Evolutionary conservation across 2,113 vertebrate species (phyloP), one percentile per base, ranked within the genome.

Genomic region (Phaethornis superciliosus): DNA sequence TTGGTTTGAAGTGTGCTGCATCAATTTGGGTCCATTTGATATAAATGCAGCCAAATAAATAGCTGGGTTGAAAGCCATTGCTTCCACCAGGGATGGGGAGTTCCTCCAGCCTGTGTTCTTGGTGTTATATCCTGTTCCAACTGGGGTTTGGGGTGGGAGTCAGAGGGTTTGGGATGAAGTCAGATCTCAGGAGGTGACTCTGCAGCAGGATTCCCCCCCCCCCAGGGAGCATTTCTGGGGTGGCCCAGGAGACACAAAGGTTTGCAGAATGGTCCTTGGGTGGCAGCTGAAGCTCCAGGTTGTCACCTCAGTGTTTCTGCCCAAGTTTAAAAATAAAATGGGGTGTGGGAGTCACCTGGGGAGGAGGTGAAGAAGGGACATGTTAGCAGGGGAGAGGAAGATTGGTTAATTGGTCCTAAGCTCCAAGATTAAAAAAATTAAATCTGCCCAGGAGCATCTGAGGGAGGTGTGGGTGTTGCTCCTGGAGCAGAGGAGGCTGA

Each of bases 331-430:
- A 69, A 68, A 20, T 26, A 20, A 1, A 40, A 15, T 1, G 18
- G 46, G 8, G 5, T 4, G n/a, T 14, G 46, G 13, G 16, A 4
- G 20, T 15, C 0, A 0, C 46, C 46, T 2, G 2, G 1, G 3
- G 78, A 7, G n/a, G 62, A 60, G 62, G 46, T 9, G 37, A 55
- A 35, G 37, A 59, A 13, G 22, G 46, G 78, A 12, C 0, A 4
- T 4, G 54, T 9, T 19, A 17, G 86, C 27, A 19, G 62, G 46
- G n/a, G n/a, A n/a, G n/a, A n/a, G n/a, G n/a, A n/a, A n/a, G n/a
- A n/a, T n/a, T n/a, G n/a, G n/a, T n/a, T n/a, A n/a, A n/a, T n/a
- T n/a, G n/a, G n/a, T n/a, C n/a, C n/a, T n/a, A n/a, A n/a, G n/a
- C n/a, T n/a, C n/a, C n/a, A n/a, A n/a, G n/a, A n/a, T n/a, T n/a